phyloP scores from a whole-genome alignment of 1,140 invertebrate species.

The Nasonia vitripennis region DNA sequence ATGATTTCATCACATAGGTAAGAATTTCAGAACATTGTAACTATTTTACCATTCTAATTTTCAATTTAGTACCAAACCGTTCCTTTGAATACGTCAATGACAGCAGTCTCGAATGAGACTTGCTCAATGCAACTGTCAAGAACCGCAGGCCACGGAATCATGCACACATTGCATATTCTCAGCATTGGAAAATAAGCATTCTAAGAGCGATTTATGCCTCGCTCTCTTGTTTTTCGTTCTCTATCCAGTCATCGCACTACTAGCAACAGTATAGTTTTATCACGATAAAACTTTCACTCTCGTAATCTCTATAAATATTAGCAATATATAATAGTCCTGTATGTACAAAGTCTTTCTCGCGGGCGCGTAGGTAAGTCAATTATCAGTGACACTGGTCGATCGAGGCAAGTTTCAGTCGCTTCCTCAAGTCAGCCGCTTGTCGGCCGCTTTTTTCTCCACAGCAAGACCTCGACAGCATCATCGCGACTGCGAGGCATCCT shows the following conservation, averaged over 20 bases:
- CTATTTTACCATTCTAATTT: not conserved
- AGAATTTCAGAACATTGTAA: slow-evolving; percentile 25
- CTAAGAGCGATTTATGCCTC: not conserved
- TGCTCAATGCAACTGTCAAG: slow-evolving; percentile 39
- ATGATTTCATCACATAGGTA: not conserved
- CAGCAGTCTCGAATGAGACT: slow-evolving; percentile 45
- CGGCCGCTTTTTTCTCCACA: not conserved
- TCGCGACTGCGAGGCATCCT: slow-evolving; percentile 73
- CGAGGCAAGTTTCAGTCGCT: not conserved
- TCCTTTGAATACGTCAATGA: slow-evolving; percentile 15
- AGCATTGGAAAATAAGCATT: slow-evolving; percentile 2
- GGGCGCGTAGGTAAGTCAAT: not conserved
- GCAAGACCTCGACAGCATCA: slow-evolving; percentile 63
- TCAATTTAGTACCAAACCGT: slow-evolving; percentile 6
- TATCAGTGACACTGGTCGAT: not conserved
- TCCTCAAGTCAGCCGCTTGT: not conserved
- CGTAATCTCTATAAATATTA: slow-evolving; percentile 37
- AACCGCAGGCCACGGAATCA: slow-evolving; percentile 14
- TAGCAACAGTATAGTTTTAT: slow-evolving; percentile 14
- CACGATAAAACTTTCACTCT: slow-evolving; percentile 4
- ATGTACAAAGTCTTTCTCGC: slow-evolving; percentile 32
- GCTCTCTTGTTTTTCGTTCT: not conserved
- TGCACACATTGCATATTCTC: not conserved
- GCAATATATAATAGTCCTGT: slow-evolving; percentile 12
- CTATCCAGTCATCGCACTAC: not conserved